Percentiles rank a stretch among this genome's conserved stretches.
These are phyloP conservation scores for Poecile montanus DNA, from an alignment of 2,797 vertebrate species.

Conservation along the genomic window DNA sequence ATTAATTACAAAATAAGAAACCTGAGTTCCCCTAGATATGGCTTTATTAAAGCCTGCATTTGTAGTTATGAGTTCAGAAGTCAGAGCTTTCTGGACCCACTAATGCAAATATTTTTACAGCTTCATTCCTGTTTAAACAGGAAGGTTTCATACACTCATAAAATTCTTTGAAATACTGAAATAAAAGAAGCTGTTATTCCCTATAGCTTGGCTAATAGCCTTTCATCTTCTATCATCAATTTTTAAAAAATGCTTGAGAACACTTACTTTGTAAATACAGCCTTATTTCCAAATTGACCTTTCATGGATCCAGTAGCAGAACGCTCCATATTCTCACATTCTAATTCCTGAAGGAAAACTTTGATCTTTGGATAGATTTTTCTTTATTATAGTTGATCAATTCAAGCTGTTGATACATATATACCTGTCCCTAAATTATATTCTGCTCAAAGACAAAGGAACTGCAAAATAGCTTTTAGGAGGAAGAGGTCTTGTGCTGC, in stretches of 20 bases:
- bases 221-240: conserved; percentile 51
- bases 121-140: conserved; percentile 55
- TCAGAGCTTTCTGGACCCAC: conserved; percentile 15
- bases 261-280: conserved; percentile 29
- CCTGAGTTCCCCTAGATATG: not conserved
- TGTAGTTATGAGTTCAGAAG: conserved; percentile 11
- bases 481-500: not conserved
- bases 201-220: conserved; percentile 12
- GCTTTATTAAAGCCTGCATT: not conserved
- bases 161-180: conserved; percentile 62
- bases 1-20: conserved; percentile 40
- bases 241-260: conserved; percentile 35
- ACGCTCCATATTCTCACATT: not conserved
- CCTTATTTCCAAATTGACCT: conserved; percentile 18
- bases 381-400: not conserved
- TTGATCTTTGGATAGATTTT: conserved; percentile 29
- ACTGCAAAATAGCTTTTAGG: not conserved
- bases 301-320: not conserved
- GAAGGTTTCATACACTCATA: conserved; percentile 17
- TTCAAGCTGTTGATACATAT: conserved; percentile 25
- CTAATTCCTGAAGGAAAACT: conserved; percentile 49
- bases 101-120: conserved; percentile 63
- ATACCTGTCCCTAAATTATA: not conserved
- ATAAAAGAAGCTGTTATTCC: conserved; percentile 62
- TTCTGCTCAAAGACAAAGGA: not conserved